These are phyloP conservation scores for Mus spretus DNA, from an alignment of 2,797 vertebrate species.

Conservation along the genomic window DNA sequence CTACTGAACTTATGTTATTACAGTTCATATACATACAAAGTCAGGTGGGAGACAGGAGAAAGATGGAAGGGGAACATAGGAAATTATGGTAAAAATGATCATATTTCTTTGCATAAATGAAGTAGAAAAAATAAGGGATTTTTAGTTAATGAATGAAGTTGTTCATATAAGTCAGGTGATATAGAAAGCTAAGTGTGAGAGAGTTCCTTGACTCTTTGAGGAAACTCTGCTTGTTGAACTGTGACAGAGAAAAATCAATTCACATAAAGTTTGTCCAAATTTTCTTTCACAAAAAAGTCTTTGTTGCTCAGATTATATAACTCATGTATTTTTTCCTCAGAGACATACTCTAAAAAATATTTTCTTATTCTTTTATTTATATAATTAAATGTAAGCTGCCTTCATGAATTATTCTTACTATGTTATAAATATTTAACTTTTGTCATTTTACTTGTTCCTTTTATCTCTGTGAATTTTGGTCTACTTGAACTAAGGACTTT, in stretches of 20 bases:
- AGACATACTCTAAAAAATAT: neutral
- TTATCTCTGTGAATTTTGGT: conserved; percentile 22
- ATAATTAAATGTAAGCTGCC: conserved; percentile 14
- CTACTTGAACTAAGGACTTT: neutral
- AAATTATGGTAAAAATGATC: neutral
- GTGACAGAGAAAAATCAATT: neutral
- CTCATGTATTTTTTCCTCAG: neutral
- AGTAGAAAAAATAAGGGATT: neutral
- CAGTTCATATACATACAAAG: neutral
- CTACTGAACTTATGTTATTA: neutral
- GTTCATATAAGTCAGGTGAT: neutral
- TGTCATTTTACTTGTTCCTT: neutral
- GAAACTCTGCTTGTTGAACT: neutral
- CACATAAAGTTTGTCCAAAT: neutral
- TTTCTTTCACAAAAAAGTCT: conserved; percentile 8
- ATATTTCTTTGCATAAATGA: neutral
- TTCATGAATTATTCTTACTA: conserved; percentile 32
- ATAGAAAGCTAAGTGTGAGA: neutral
- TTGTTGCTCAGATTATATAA: neutral
- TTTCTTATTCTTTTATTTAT: conserved; percentile 35
- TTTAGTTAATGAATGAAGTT: neutral
- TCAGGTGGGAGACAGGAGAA: neutral
- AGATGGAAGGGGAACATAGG: neutral
- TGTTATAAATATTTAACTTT: conserved; percentile 52
- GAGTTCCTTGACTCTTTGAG: neutral